Conservation (phyloP, 2,113 vertebrate genomes). For the Gavialis gangeticus region DNA sequence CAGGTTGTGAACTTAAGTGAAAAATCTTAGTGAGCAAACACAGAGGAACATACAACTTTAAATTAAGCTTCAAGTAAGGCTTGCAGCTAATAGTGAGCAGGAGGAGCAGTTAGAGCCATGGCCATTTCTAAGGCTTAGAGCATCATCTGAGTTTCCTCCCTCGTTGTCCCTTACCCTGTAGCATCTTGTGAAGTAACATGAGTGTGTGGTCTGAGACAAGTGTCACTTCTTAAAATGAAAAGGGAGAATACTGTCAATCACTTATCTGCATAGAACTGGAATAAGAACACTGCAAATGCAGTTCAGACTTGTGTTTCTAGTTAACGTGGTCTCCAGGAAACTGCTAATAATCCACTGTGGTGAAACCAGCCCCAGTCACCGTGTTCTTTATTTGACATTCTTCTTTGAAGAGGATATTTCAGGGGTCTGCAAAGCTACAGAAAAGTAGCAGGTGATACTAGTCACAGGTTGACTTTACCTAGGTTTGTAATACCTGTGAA, state of each 20-base stretch:
- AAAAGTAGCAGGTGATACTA: not conserved
- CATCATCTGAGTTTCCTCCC: constrained; percentile 22
- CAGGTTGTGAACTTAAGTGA: constrained; percentile 12
- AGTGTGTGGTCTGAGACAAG: constrained; percentile 62
- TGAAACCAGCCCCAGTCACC: constrained; percentile 19
- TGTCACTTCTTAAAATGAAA: constrained; percentile 69
- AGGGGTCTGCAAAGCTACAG: constrained; percentile 26
- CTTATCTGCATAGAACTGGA: constrained; percentile 44
- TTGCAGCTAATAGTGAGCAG: not conserved
- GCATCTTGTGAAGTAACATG: constrained; percentile 55
- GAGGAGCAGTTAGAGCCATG: not conserved
- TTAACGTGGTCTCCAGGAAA: constrained; percentile 63
- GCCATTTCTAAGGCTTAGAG: not conserved
- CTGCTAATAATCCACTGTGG: constrained; percentile 27
- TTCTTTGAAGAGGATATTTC: not conserved
- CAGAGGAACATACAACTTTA: constrained; percentile 27
- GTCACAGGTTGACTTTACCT: not conserved
- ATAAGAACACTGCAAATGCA: constrained; percentile 29
- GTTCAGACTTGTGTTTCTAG: constrained; percentile 45
- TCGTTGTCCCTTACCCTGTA: constrained; percentile 58
- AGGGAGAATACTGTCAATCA: constrained; percentile 62
- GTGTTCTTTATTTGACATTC: not conserved
- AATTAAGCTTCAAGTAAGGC: constrained; percentile 50
- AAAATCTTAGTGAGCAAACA: not conserved
- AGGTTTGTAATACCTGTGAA: accelerated